Evolutionary conservation across 2,797 vertebrate genomes (phyloP).

Genomic region (Poecilia wingei): DNA sequence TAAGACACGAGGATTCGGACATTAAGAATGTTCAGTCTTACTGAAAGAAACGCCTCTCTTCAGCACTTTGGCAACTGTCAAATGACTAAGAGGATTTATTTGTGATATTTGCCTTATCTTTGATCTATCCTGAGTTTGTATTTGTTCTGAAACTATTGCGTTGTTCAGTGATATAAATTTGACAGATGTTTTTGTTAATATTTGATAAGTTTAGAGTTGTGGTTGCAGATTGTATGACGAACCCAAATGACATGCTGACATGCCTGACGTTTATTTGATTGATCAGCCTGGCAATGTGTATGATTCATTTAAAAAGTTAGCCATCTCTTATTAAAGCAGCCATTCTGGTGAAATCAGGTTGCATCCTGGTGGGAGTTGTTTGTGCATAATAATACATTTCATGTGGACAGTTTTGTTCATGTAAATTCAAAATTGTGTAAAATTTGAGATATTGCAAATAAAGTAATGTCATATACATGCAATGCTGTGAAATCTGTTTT

Average conservation of each 20-base stretch:
- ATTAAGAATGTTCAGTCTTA: slow-evolving; percentile 63
- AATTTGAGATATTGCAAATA: slow-evolving; percentile 82
- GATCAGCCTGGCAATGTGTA: slow-evolving; percentile 14
- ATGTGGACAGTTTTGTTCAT: slow-evolving; percentile 80
- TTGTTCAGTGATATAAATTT: slow-evolving; percentile 60
- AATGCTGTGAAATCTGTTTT: slow-evolving; percentile 32
- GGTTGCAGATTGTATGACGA: slow-evolving; percentile 42
- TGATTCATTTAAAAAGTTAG: slow-evolving; percentile 17
- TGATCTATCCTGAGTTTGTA: slow-evolving; percentile 63
- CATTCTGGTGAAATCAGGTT: slow-evolving; percentile 25
- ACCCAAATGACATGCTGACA: slow-evolving; percentile 34
- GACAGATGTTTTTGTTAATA: slow-evolving; percentile 41
- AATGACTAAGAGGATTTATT: slow-evolving; percentile 53
- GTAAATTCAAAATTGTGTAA: slow-evolving; percentile 80
- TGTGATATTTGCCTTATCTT: slow-evolving; percentile 78
- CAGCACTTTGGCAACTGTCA: slow-evolving; percentile 74
- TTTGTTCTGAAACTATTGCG: slow-evolving; percentile 60
- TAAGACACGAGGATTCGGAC: neutral
- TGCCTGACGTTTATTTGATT: slow-evolving; percentile 27
- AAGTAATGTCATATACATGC: slow-evolving; percentile 69
- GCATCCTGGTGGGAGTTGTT: slow-evolving; percentile 47
- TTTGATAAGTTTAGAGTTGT: slow-evolving; percentile 41
- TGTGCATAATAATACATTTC: slow-evolving; percentile 76
- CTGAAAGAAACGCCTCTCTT: slow-evolving; percentile 63
- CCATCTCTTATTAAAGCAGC: slow-evolving; percentile 18